Base-by-base conservation (phyloP, 2,888 invertebrate species). In the Drosophila setosimentum region DNA sequence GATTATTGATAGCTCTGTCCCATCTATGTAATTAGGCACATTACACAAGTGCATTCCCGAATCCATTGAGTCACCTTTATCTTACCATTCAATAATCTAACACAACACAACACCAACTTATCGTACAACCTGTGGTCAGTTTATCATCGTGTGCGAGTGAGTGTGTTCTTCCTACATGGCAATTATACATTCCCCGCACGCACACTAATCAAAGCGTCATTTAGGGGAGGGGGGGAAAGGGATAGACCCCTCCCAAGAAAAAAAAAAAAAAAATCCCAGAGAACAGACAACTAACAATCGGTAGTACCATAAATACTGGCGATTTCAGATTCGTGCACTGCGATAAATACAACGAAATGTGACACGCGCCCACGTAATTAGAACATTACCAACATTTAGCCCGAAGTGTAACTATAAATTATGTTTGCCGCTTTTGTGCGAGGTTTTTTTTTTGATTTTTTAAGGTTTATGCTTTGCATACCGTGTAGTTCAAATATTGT, bases 361-460 rank as follows among this genome's bases (percentile, higher is more conserved):
- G 90, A 86, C 87, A 90, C 87, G 87, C 90, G 90, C 87, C 87
- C 89, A 87, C 89, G 80, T 90, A 87, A 90, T 87, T 87, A 90
- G 87, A 87, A 87, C 90, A 90, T 87, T 87, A 87, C 81, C 77
- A 74, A 73, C 83, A 79, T 74, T 89, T 87, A 84, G 68, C 70
- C 63, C 67, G 66, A 71, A 79, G 42, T 50, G 65, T 63, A 68
- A 68, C 78, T 42, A 78, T 77, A 80, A 77, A 83, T 80, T 63
- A 69, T 76, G 37, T 57, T 37, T 42, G 61, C 49, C 49, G 59
- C 60, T 50, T 69, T 73, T 73, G 62, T 64, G 53, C 61, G 69
- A 42, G 57, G 13, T 21, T 21, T 21, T 7, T 42, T 40, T 5
- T 6, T 2, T 73, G 82, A 57, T 69, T 33, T 7, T 35, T 79